Evolutionary conservation across 2,888 invertebrate species (phyloP).

Genomic region (Tipula lateralis): DNA sequence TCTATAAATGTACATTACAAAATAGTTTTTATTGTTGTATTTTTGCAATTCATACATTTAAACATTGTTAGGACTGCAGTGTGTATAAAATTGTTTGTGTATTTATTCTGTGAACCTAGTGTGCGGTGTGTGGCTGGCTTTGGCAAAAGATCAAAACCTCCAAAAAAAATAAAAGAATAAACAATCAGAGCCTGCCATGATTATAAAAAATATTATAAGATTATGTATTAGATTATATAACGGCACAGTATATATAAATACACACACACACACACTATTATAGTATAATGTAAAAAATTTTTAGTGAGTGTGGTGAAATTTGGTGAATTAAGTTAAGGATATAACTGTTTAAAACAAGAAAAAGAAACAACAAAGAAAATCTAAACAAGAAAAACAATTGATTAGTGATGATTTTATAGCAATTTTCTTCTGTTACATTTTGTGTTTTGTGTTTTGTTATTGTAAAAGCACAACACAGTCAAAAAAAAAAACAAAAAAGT

Average conservation of each 20-base stretch:
- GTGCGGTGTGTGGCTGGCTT: neutral
- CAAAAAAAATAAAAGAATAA: neutral
- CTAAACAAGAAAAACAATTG: neutral
- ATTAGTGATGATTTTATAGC: neutral
- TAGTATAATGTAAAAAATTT: neutral
- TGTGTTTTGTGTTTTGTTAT: neutral
- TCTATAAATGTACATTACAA: neutral
- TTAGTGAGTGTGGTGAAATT: neutral
- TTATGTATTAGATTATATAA: neutral
- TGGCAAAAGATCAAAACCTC: constrained; percentile 2
- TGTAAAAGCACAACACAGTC: neutral
- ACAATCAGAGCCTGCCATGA: neutral
- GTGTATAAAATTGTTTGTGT: neutral
- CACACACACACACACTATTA: neutral
- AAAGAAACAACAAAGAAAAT: neutral
- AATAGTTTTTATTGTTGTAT: neutral
- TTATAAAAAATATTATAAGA: neutral
- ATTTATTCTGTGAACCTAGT: neutral
- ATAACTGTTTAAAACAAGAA: neutral
- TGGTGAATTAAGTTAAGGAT: neutral
- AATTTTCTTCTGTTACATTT: neutral
- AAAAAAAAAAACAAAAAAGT: neutral
- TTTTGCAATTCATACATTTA: neutral
- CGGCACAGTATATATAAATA: neutral
- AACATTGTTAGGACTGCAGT: neutral